Percentiles rank a stretch among this genome's conserved stretches.
These are phyloP conservation scores for Caenorhabditis brenneri DNA, from an alignment of 1,140 invertebrate genomes.

Conservation along the genomic window DNA sequence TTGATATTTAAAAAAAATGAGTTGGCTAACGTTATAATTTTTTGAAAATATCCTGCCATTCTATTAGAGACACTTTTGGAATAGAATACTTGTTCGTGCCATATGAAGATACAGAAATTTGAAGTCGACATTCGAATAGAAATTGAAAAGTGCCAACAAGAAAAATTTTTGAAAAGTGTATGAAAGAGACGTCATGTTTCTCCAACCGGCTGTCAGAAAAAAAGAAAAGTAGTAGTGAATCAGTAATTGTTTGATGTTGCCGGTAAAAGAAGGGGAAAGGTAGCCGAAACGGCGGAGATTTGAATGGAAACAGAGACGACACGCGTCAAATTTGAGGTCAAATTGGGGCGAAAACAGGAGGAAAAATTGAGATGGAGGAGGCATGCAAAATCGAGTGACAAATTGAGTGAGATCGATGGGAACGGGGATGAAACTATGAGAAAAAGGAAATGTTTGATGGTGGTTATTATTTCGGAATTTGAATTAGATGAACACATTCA, in stretches of 20 bases:
- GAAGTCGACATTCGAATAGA: too few relatives aligned
- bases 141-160: too few relatives aligned
- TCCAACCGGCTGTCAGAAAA: background rate
- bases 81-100: too few relatives aligned
- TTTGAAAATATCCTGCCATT: too few relatives aligned
- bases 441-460: background rate
- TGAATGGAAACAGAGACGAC: conserved; percentile 16
- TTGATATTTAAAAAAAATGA: too few relatives aligned
- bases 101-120: too few relatives aligned
- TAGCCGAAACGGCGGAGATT: background rate
- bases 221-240: background rate
- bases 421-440: background rate
- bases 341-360: conserved; percentile 39
- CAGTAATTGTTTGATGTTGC: conserved; percentile 34
- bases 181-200: conserved; percentile 12
- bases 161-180: background rate
- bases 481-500: too few relatives aligned
- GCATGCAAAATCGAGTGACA: conserved; percentile 2
- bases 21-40: too few relatives aligned
- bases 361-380: conserved; percentile 25
- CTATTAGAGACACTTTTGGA: too few relatives aligned
- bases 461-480: too few relatives aligned
- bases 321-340: conserved; percentile 43
- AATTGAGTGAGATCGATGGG: background rate
- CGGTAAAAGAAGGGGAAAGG: background rate